Evolutionary conservation across 1,140 invertebrate species (phyloP).

Genomic region (Drosophila nannoptera): DNA sequence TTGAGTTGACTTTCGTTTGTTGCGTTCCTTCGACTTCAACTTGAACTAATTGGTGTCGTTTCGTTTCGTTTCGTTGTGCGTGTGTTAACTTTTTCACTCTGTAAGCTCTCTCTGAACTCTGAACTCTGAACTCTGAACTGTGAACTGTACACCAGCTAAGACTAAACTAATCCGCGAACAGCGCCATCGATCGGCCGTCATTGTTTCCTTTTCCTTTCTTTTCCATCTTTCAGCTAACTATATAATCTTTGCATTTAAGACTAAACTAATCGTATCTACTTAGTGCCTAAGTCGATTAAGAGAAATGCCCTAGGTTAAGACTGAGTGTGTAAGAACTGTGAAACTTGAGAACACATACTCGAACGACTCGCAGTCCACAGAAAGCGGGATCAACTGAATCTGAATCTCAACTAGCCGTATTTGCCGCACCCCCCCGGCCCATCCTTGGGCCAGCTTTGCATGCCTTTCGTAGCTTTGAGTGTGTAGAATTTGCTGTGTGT

Average conservation of each 20-base stretch:
- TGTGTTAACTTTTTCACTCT: constrained; percentile 78
- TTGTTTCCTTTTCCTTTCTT: constrained; percentile 13
- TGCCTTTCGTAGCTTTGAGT: constrained; percentile 53
- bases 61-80: constrained; percentile 53
- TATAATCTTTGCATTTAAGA: constrained; percentile 56
- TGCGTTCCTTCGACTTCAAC: constrained; percentile 14
- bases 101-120: constrained; percentile 6
- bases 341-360: constrained; percentile 71
- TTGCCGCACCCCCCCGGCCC: constrained; percentile 15
- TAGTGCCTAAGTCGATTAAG: constrained; percentile 53
- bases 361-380: not conserved
- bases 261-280: constrained; percentile 37
- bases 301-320: constrained; percentile 59
- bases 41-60: constrained; percentile 71
- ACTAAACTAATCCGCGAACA: constrained; percentile 14
- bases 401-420: constrained; percentile 6
- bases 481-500: constrained; percentile 41
- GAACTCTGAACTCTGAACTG: constrained; percentile 33
- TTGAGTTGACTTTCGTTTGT: constrained; percentile 24
- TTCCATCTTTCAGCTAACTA: constrained; percentile 63
- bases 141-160: constrained; percentile 30
- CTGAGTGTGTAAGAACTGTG: constrained; percentile 53
- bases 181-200: constrained; percentile 5
- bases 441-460: constrained; percentile 19
- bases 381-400: constrained; percentile 18